A percentile compares a stretch with the other conserved stretches of the same genome.
These are phyloP conservation scores for Drosophila lini DNA, from an alignment of 1,140 invertebrate genomes.

Conservation along the genomic window DNA sequence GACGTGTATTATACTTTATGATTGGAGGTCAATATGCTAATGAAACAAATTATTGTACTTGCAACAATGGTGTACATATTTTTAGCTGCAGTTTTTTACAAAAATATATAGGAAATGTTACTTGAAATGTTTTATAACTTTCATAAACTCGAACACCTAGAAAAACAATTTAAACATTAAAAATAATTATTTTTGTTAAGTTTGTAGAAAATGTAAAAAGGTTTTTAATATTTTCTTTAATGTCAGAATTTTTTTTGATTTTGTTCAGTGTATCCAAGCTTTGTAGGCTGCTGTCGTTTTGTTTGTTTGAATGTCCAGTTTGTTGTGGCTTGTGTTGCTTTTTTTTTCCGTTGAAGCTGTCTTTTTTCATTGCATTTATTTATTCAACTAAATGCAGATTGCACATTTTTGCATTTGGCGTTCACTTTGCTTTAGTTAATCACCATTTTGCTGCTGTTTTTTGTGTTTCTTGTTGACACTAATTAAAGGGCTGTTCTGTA, in stretches of 20 bases:
- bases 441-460: constrained; percentile 10
- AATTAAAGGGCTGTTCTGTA: background rate
- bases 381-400: constrained; percentile 65
- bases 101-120: too few relatives aligned
- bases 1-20: too few relatives aligned
- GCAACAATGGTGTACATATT: too few relatives aligned
- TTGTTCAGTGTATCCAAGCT: constrained; percentile 25
- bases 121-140: too few relatives aligned
- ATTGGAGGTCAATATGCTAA: too few relatives aligned
- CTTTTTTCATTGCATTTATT: constrained; percentile 44
- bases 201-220: too few relatives aligned
- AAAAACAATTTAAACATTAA: too few relatives aligned
- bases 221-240: background rate
- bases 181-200: too few relatives aligned
- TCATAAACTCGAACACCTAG: too few relatives aligned
- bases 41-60: too few relatives aligned
- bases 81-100: too few relatives aligned
- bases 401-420: constrained; percentile 48
- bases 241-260: background rate
- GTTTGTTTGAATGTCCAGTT: constrained; percentile 59
- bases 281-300: constrained; percentile 40
- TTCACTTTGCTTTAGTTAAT: constrained; percentile 45
- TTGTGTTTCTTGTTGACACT: constrained; percentile 3
- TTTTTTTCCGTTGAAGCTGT: constrained; percentile 30
- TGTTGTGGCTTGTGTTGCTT: constrained; percentile 37